phyloP scores from a whole-genome alignment of 2,797 vertebrate species.

The Sebastes taczanowskii region DNA sequence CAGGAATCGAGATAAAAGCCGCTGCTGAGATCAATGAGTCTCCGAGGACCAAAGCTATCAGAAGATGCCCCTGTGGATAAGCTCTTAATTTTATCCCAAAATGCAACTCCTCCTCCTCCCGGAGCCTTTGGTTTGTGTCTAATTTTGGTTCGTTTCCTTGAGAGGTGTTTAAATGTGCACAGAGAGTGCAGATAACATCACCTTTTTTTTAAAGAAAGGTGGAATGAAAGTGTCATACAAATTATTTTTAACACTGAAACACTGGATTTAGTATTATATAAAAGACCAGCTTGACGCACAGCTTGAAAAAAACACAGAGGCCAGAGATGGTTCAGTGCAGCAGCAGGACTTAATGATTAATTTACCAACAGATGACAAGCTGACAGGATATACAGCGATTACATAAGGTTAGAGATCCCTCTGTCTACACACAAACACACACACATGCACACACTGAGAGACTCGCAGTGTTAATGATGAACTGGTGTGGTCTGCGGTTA shows the following conservation, averaged over 20 bases:
- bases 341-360: slow-evolving; percentile 74
- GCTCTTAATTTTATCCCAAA: slow-evolving; percentile 53
- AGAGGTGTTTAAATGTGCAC: slow-evolving; percentile 2
- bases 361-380: slow-evolving; percentile 73
- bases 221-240: not conserved
- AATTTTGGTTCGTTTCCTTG: slow-evolving; percentile 36
- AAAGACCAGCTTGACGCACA: slow-evolving; percentile 66
- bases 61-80: slow-evolving; percentile 61
- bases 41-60: slow-evolving; percentile 51
- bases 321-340: slow-evolving; percentile 45
- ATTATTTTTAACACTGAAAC: not conserved
- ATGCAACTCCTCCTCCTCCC: slow-evolving; percentile 27
- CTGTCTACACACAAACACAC: slow-evolving; percentile 30
- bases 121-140: slow-evolving; percentile 20
- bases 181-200: not conserved
- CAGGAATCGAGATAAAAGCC: slow-evolving; percentile 68
- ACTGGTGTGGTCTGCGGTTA: slow-evolving; percentile 42
- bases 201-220: not conserved
- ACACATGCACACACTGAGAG: slow-evolving; percentile 5
- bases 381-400: slow-evolving; percentile 61
- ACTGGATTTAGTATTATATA: slow-evolving; percentile 39
- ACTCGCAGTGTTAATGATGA: slow-evolving; percentile 55
- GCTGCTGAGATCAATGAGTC: slow-evolving; percentile 68
- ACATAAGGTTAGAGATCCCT: slow-evolving; percentile 67
- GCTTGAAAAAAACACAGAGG: slow-evolving; percentile 49